Evolutionary conservation across 2,888 invertebrate species (phyloP), one percentile per base, ranked within the genome.

Genomic region (Agapostemon virescens): DNA sequence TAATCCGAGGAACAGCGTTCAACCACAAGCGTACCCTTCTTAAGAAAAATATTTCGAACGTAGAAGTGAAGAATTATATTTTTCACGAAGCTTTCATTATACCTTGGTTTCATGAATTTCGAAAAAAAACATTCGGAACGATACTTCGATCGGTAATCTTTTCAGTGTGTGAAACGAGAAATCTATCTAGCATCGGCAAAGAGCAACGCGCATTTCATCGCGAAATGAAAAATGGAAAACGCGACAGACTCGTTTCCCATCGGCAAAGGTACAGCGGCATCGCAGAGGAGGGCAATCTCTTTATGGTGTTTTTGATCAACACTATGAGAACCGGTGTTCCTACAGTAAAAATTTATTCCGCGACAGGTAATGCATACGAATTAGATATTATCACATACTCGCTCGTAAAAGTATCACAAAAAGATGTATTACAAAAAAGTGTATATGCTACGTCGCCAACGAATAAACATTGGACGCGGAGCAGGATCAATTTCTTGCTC

Each of bases 351-450:
- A 63, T 84, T 81, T 79, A 81, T 79, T 79, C 72, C 79, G 78
- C 74, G 77, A 74, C 74, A 55, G 71, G 71, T 77, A 77, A 73
- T 72, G 75, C 77, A 79, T 77, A 77, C 55, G 69, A 80, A 68
- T 79, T 70, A 67, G 69, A 79, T 71, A 40, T 72, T 70, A 71
- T 77, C 73, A 64, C 64, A 40, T 80, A 71, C 77, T 74, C 68
- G 74, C 15, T 15, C 69, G 45, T 76, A 79, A 76, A 78, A 55
- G 73, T 77, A 77, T 75, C 74, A 70, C 74, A 74, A 75, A 71
- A 73, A 73, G 58, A 69, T 81, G 79, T 77, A 66, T 79, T 86
- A 86, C 79, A 86, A 81, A 82, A 79, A 52, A 78, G 84, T 86
- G 81, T 85, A 73, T 77, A 86, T n/a, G 77, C 69, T 74, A 74